These are phyloP conservation scores for Eucera pruinosa DNA, from an alignment of 2,888 invertebrate genomes.

Conservation along the genomic window DNA sequence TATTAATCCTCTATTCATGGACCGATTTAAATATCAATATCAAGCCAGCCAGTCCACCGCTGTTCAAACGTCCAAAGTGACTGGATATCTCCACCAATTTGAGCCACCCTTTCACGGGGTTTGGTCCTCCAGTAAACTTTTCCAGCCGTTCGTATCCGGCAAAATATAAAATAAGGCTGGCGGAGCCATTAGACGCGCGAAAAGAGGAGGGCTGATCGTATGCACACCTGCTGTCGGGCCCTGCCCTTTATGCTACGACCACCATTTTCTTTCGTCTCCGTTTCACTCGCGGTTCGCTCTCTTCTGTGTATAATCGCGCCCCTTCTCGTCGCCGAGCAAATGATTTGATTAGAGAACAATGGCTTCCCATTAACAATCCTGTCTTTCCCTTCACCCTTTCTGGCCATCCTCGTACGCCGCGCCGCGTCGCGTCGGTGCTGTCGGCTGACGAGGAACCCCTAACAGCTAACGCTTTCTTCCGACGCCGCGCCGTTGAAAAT, in stretches of 20 bases:
- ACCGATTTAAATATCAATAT: too few relatives aligned
- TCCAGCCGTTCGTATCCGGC: conserved; percentile 9
- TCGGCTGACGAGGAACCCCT: conserved; percentile 76
- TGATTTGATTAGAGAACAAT: conserved; percentile 85
- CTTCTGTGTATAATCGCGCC: conserved; percentile 58
- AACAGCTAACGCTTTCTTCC: conserved; percentile 34
- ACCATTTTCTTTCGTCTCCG: conserved; percentile 44
- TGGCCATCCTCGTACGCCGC: conserved; percentile 40
- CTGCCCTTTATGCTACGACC: conserved; percentile 40
- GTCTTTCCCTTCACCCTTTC: conserved; percentile 63
- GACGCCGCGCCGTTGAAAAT: conserved; percentile 44
- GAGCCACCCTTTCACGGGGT: too few relatives aligned
- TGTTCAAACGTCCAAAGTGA: too few relatives aligned
- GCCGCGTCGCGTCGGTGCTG: conserved; percentile 54
- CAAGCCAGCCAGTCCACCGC: too few relatives aligned
- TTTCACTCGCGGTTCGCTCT: conserved; percentile 24
- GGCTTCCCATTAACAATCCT: conserved; percentile 84
- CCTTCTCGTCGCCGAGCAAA: conserved; percentile 79
- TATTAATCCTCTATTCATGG: too few relatives aligned
- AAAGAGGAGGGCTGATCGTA: conserved; percentile 9
- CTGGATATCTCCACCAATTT: too few relatives aligned
- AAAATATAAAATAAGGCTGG: conserved; percentile 8
- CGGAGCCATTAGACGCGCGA: not conserved
- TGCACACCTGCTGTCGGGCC: conserved; percentile 16
- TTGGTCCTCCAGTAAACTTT: conserved; percentile 3